Evolutionary conservation across 2,113 vertebrate species (phyloP).

Genomic region (Corvus moneduloides): DNA sequence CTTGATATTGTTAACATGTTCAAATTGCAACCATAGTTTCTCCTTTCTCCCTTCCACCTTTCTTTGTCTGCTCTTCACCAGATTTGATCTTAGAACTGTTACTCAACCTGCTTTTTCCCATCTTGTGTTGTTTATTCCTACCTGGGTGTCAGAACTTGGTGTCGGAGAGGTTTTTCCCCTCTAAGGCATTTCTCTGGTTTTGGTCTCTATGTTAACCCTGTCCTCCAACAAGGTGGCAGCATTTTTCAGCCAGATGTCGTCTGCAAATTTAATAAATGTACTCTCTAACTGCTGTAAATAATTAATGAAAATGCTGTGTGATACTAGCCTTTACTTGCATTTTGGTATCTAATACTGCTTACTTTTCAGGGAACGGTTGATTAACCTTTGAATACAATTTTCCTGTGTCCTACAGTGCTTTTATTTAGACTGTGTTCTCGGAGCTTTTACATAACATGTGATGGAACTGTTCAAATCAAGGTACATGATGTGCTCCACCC

Average conservation of each 20-base stretch:
- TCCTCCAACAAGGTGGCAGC: background rate
- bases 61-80: background rate
- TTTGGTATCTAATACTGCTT: background rate
- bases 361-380: background rate
- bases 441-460: background rate
- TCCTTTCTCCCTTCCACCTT: background rate
- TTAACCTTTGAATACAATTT: background rate
- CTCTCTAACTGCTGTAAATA: background rate
- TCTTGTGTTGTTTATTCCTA: background rate
- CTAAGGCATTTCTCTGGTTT: background rate
- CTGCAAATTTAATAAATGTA: background rate
- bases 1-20: background rate
- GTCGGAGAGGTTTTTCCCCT: background rate
- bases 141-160: background rate
- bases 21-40: background rate
- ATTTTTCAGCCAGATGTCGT: background rate
- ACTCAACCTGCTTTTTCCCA: background rate
- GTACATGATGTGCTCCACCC: background rate
- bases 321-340: background rate
- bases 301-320: background rate
- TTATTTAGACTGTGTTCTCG: background rate
- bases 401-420: background rate
- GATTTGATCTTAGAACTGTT: background rate
- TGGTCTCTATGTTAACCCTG: background rate
- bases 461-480: background rate